Base-by-base conservation (phyloP, 1,140 invertebrate species). In the Aethina tumida region DNA sequence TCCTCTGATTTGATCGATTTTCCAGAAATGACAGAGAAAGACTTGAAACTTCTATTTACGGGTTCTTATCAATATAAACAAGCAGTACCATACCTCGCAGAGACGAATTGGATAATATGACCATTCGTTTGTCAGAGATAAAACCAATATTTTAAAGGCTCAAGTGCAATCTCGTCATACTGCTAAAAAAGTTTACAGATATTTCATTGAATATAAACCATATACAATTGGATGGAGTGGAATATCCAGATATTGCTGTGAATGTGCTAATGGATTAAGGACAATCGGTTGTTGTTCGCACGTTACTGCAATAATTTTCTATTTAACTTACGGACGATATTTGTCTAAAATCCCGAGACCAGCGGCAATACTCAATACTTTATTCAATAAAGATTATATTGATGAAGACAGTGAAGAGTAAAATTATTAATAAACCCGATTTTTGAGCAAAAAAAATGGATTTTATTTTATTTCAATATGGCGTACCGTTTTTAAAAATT, bases 231-330 rank as follows among this genome's bases (percentile, higher is more conserved):
- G 22, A 24, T 24, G 22, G 22, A 24, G n/a, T n/a, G 22, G 6
- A 24, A n/a, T 24, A 24, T 24, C n/a, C 6, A n/a, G n/a, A 24
- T 24, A 24, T 24, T 24, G 22, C 22, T 24, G 22, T 24, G 22
- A 24, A 24, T 24, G 22, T 24, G n/a, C 22, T 7, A 24, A 24
- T 24, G 22, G 22, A n/a, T n/a, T 7, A 7, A 24, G 22, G 22
- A 24, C 22, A 24, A 24, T 24, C 22, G 22, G 22, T n/a, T 24
- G 22, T 24, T 24, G 22, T 24, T 24, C 22, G n/a, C 22, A 24
- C 22, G 22, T 24, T 24, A n/a, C 7, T 24, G 6, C 22, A 24
- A n/a, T 24, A n/a, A 24, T 24, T 24, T 24, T 24, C n/a, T 24
- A 24, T n/a, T n/a, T 7, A 24, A n/a, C 22, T 7, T n/a, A 24